phyloP scores from a whole-genome alignment of 2,797 vertebrate genomes.

The Labeo calbasu region DNA sequence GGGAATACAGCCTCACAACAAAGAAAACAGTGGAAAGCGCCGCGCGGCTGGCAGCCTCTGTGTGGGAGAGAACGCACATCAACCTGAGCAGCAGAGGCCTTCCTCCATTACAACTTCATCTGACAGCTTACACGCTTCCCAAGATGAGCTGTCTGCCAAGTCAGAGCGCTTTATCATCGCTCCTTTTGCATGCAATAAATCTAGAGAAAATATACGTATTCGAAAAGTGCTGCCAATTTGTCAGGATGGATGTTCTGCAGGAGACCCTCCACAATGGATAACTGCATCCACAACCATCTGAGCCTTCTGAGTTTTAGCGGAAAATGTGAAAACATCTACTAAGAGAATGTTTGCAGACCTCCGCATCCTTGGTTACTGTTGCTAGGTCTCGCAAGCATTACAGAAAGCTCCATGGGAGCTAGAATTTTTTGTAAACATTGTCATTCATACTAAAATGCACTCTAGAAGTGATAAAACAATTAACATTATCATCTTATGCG shows the following conservation, averaged over 20 bases:
- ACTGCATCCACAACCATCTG: neutral
- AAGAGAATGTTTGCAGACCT: neutral
- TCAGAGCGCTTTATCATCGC: neutral
- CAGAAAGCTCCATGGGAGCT: neutral
- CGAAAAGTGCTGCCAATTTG: constrained; percentile 9
- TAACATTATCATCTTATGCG: no score
- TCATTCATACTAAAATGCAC: neutral
- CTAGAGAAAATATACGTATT: constrained; percentile 11
- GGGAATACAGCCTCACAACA: constrained; percentile 66
- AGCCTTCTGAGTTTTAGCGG: neutral
- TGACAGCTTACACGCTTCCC: constrained; percentile 42
- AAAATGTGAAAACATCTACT: neutral
- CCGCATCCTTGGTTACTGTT: neutral
- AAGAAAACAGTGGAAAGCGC: constrained; percentile 57
- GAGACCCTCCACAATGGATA: neutral
- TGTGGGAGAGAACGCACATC: constrained; percentile 39
- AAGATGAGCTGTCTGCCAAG: constrained; percentile 35
- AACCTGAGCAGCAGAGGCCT: constrained; percentile 37
- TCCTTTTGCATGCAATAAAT: constrained; percentile 10
- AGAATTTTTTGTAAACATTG: neutral
- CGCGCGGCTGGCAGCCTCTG: constrained; percentile 33
- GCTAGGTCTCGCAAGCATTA: neutral
- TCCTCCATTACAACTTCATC: constrained; percentile 47
- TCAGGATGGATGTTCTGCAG: constrained; percentile 10
- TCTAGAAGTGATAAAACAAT: neutral